Evolutionary conservation across 2,797 vertebrate genomes (phyloP).

Genomic region (Rhabdophis nuchalis): DNA sequence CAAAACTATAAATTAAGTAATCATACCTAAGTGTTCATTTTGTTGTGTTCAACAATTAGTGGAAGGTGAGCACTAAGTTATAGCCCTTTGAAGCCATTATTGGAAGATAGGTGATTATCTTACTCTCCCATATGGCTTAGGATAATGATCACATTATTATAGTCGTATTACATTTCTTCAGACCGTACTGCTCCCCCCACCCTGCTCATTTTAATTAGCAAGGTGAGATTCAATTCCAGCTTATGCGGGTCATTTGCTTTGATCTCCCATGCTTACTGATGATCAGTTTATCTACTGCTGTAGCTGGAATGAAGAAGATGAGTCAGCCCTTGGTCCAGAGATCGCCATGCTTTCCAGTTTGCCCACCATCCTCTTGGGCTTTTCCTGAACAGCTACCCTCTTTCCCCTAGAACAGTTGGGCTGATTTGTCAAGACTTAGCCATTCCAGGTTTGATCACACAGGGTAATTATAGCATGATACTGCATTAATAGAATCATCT

Average conservation of each 20-base stretch:
- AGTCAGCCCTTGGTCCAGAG: background rate
- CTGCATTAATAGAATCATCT: background rate
- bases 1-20: slow-evolving; percentile 9
- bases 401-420: background rate
- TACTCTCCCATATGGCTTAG: background rate
- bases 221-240: slow-evolving; percentile 32
- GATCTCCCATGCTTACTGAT: background rate
- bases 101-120: background rate
- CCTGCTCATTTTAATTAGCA: slow-evolving; percentile 26
- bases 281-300: slow-evolving; percentile 34
- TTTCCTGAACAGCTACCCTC: background rate
- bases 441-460: background rate
- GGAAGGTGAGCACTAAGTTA: slow-evolving; percentile 5
- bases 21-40: background rate
- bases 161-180: slow-evolving; percentile 40
- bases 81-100: background rate
- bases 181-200: background rate
- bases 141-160: slow-evolving; percentile 22
- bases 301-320: slow-evolving; percentile 27
- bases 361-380: background rate
- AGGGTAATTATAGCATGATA: background rate
- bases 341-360: background rate
- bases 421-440: background rate
- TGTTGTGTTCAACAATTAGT: background rate
- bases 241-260: slow-evolving; percentile 32